Evolutionary conservation across 1,140 invertebrate species (phyloP), one percentile per base, ranked within the genome.

Genomic region (Teleopsis dalmanni): DNA sequence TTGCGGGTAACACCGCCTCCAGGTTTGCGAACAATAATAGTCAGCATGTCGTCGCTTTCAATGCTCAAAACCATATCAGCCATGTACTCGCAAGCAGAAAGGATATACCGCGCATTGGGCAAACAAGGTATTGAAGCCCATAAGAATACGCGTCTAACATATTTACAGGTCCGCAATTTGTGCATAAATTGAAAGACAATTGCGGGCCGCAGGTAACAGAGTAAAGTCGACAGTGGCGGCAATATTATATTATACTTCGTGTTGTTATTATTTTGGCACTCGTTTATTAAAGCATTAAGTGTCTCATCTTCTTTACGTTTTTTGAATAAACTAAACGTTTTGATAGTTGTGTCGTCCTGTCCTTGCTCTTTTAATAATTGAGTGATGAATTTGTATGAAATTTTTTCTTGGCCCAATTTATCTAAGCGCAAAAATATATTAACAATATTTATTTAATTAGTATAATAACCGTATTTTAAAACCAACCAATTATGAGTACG

Each of bases 391-490:
- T 57, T 58, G 25, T 51, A 46, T 40, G 63, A 60, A 41, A 67
- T 63, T 43, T 57, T 57, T 47, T 70, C 66, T 29, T 57, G 60
- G 53, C 64, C 65, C 13, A 63, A 50, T 51, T 69, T 56, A 54
- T 70, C 66, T 68, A 31, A 45, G 33, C 13, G 14, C 6, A 14
- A 37, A 52, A 26, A 9, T 22, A 9, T 22, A 27, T 45, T 14
- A 16, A 18, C 14, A 10, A 27, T 7, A 22, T 14, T 7, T 5
- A 16, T 40, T 19, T 18, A 33, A 44, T 19, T 23, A 23, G 19
- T 19, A 2, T 25, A 11, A 19, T 3, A 29, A n/a, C 13, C 3
- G 23, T 4, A 34, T 22, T 31, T 36, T n/a, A n/a, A 13, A 13
- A 41, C 52, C 62, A 46, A 68, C 65, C 65, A 41, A 66, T 65